Conservation (phyloP, 2,113 vertebrate genomes). For the Aphyosemion australe region DNA sequence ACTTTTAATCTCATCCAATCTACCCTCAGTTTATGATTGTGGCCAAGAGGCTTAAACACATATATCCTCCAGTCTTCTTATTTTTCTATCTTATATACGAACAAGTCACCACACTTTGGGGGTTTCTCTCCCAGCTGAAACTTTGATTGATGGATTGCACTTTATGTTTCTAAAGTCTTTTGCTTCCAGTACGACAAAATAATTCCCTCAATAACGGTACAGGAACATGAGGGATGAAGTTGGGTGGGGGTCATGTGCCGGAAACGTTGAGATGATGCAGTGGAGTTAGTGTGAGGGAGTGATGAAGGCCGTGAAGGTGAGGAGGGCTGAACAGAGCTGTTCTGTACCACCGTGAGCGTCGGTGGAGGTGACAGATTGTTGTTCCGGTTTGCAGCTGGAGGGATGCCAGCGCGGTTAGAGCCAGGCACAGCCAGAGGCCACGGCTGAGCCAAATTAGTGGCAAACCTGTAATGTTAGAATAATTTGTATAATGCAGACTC, state of each 20-base stretch:
- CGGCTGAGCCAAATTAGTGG: constrained; percentile 51
- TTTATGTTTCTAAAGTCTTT: too few species aligned
- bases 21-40: too few species aligned
- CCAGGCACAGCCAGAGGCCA: constrained; percentile 33
- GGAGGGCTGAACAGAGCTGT: constrained; percentile 13
- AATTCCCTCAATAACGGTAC: too few species aligned
- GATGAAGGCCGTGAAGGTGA: constrained; percentile 18
- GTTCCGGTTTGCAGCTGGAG: constrained; percentile 55
- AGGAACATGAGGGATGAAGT: too few species aligned
- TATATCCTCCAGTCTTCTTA: too few species aligned
- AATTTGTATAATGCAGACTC: constrained; percentile 1
- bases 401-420: constrained; percentile 26
- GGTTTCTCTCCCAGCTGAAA: too few species aligned
- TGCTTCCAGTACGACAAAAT: too few species aligned
- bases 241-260: not conserved
- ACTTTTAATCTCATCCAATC: too few species aligned
- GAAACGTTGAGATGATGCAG: constrained; percentile 2
- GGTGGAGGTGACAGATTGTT: constrained; percentile 67
- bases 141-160: too few species aligned
- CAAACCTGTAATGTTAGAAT: constrained; percentile 38
- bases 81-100: too few species aligned
- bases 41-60: too few species aligned
- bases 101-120: too few species aligned
- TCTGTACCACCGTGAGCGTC: constrained; percentile 34
- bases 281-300: constrained; percentile 13